These are phyloP conservation scores for Drosophila hawaiiensis DNA, from an alignment of 2,888 invertebrate genomes.

Conservation along the genomic window DNA sequence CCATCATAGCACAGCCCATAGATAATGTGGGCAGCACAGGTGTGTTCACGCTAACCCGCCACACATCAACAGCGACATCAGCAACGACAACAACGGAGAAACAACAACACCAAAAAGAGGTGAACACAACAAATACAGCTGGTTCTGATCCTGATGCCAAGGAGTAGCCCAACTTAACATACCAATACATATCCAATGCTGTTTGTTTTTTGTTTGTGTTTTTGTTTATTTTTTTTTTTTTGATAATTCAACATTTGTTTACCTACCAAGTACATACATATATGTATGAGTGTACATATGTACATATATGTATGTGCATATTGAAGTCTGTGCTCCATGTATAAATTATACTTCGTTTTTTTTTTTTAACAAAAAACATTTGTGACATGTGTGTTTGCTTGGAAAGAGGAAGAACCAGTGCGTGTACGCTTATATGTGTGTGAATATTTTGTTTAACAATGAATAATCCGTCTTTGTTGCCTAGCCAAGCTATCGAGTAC, in stretches of 20 bases:
- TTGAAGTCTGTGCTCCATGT: background rate
- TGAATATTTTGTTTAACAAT: slow-evolving; percentile 10
- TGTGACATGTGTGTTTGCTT: slow-evolving; percentile 52
- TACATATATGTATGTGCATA: slow-evolving; percentile 7
- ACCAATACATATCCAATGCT: background rate
- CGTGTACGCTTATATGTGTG: slow-evolving; percentile 7
- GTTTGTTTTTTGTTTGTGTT: slow-evolving; percentile 9
- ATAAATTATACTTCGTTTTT: slow-evolving; percentile 2
- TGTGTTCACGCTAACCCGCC: slow-evolving; percentile 71
- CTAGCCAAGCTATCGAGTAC: slow-evolving; percentile 20
- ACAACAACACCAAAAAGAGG: slow-evolving; percentile 29
- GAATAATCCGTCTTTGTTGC: slow-evolving; percentile 30
- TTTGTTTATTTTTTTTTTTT: slow-evolving; percentile 8
- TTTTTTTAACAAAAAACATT: slow-evolving; percentile 43
- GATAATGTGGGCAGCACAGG: slow-evolving; percentile 71
- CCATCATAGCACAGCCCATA: slow-evolving; percentile 79
- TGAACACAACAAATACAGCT: slow-evolving; percentile 31
- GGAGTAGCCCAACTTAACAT: slow-evolving; percentile 23
- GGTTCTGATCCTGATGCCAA: slow-evolving; percentile 24
- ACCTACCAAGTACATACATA: background rate
- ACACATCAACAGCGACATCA: slow-evolving; percentile 44
- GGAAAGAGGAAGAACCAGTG: slow-evolving; percentile 28
- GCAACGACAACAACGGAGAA: slow-evolving; percentile 10
- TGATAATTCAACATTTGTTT: background rate
- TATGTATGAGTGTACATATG: background rate